Evolutionary conservation across 2,888 invertebrate species (phyloP).

Genomic region (Oxytorus armatus): DNA sequence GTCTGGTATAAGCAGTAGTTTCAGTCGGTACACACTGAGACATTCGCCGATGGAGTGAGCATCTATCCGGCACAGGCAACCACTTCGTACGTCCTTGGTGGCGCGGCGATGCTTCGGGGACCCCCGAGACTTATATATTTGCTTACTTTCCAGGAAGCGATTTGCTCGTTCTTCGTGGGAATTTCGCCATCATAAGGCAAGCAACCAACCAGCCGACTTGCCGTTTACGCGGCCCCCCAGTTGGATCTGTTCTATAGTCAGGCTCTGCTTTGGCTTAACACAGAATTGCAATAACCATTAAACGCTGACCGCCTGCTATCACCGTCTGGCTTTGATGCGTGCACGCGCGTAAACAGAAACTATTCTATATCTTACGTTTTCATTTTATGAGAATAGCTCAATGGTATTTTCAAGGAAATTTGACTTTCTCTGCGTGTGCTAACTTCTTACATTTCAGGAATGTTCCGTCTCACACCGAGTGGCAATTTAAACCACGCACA

Average conservation of each 20-base stretch:
- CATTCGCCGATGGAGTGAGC: slow-evolving; percentile 41
- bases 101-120: slow-evolving; percentile 59
- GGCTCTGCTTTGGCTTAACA: slow-evolving; percentile 45
- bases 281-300: slow-evolving; percentile 61
- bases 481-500: no score
- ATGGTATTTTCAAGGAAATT: no score
- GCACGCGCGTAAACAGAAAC: slow-evolving; percentile 22
- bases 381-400: slow-evolving; percentile 19
- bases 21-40: slow-evolving; percentile 29
- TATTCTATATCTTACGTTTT: slow-evolving; percentile 30
- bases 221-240: slow-evolving; percentile 33
- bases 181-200: slow-evolving; percentile 55
- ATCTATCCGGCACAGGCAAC: slow-evolving; percentile 48
- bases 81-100: slow-evolving; percentile 64
- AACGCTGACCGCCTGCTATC: slow-evolving; percentile 35
- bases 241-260: slow-evolving; percentile 42
- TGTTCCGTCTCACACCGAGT: no score
- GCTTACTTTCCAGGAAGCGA: slow-evolving; percentile 66
- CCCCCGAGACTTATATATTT: slow-evolving; percentile 56
- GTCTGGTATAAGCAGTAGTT: slow-evolving; percentile 24
- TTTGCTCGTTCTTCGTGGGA: slow-evolving; percentile 67
- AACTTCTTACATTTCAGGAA: no score
- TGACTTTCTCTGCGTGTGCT: no score
- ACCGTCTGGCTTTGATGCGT: slow-evolving; percentile 39
- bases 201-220: slow-evolving; percentile 38